Conservation (phyloP, 2,888 invertebrate species). For the Ichneumoninae sp. region DNA sequence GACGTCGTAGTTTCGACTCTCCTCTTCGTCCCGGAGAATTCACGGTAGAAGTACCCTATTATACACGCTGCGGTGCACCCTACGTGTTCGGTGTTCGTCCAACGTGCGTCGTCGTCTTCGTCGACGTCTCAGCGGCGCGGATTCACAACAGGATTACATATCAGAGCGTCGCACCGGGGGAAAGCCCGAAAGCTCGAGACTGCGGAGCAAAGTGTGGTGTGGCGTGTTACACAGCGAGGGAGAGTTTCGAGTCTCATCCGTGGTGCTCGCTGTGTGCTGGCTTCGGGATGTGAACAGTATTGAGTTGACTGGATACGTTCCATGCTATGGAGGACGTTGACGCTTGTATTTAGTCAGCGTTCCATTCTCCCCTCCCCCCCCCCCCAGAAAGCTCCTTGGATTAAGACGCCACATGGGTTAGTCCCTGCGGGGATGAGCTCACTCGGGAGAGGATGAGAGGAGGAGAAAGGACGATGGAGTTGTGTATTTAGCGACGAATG, state of each 20-base stretch:
- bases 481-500: not conserved
- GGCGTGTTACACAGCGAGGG: not conserved
- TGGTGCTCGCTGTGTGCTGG: not conserved
- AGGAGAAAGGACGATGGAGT: constrained; percentile 28
- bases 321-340: constrained; percentile 25
- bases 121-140: constrained; percentile 22
- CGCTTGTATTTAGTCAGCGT: constrained; percentile 64
- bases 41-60: constrained; percentile 29
- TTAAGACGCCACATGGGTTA: constrained; percentile 46
- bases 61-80: constrained; percentile 11
- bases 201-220: constrained; percentile 20
- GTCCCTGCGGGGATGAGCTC: constrained; percentile 28
- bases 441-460: constrained; percentile 5
- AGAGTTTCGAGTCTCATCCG: constrained; percentile 20
- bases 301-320: constrained; percentile 32
- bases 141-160: constrained; percentile 59
- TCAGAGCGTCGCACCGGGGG: constrained; percentile 22
- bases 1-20: constrained; percentile 34
- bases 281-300: constrained; percentile 7
- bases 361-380: not conserved
- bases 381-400: constrained; percentile 49
- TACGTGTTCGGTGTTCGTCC: constrained; percentile 9
- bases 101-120: constrained; percentile 42
- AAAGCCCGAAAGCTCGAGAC: constrained; percentile 29
- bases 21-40: constrained; percentile 41